Base-by-base conservation (phyloP, 2,888 invertebrate genomes). In the Nipponacmea schrenckii region DNA sequence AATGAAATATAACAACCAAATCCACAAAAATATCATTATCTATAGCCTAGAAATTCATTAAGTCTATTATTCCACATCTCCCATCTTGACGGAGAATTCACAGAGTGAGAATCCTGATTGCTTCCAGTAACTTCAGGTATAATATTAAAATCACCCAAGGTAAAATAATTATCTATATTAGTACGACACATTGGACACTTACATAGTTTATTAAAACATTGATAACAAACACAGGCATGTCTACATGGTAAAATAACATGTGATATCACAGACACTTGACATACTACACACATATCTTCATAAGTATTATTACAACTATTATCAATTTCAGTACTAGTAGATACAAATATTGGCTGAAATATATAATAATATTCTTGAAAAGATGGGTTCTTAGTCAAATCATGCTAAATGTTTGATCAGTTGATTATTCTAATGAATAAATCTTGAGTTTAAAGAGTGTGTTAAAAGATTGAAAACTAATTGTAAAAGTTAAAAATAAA, bases 101-200 rank as follows among this genome's bases (percentile, higher is more conserved):
- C 20, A 7, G 62, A 67, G 15, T 66, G 74, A 20, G 56, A 68
- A n/a, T 63, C 70, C 17, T 64, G 62, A 20, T 50, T 56, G 45
- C 45, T 65, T 15, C 64, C 65, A 27, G 62, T 12, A 12, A 17
- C 48, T 31, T 62, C 72, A 2, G 31, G 48, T 0, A 1, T 56
- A 20, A 63, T 14, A 39, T 56, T 31, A 20, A 64, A 71, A 24
- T 72, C 68, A 48, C 71, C 68, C 5, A 86, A 71, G 62, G 78
- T 73, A 74, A 95, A 95, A 91, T 94, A 95, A 83, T 94, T 93
- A 79, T 93, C 93, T 83, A 95, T 95, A 63, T 92, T 93, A 80
- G 94, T 93, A 74, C 95, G 92, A 89, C 96, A 96, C 91, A 96
- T 94, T 26, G 96, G 96, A 87, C 96, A 96, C 80, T 94, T 92